Evolutionary conservation across 2,113 vertebrate species (phyloP), one percentile per base, ranked within the genome.

Genomic region (Copsychus sechellarum): DNA sequence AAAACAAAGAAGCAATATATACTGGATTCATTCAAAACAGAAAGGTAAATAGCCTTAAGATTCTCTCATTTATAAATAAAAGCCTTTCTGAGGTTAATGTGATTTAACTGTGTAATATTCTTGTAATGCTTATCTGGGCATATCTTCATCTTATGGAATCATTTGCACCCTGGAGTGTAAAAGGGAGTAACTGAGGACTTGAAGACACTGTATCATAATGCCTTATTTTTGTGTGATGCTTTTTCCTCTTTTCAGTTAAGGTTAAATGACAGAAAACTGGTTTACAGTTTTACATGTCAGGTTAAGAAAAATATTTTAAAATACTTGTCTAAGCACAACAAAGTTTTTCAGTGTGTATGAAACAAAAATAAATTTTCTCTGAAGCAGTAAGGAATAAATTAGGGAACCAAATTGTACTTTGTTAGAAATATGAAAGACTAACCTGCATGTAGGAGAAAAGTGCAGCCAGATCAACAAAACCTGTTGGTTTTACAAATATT

Each of bases 1-100:
- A 96, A 93, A 99, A 99, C 74, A 99, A 98, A 89, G 98, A 99
- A 77, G 97, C 98, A 20, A 98, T 99, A 95, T 99, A 98, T 86
- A 98, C 96, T 2, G 98, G 98, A 16, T 97, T 91, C 88, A 99
- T 99, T 93, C 97, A 50, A 86, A 99, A 99, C 96, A 98, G 99
- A 90, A 99, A 98, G 98, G 99, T 99, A 97, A 90, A 8, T 81
- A 34, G 15, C 21, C 20, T 29, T 42, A 34, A 26, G 43, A 12
- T 9, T 67, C 56, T 40, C 2, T 9, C 5, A 12, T 69, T 95
- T 95, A 73, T 61, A 74, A 14, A 7, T 79, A 34, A 56, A 90
- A 69, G 4, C 29, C 23, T 66, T 61, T 87, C 10, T 14, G 25
- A 53, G 5, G 3, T 83, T 84, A 81, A 25, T 3, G 1, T 60